Evolutionary conservation across 2,888 invertebrate species (phyloP), one percentile per base, ranked within the genome.

Genomic region (Serrognathus titanus): DNA sequence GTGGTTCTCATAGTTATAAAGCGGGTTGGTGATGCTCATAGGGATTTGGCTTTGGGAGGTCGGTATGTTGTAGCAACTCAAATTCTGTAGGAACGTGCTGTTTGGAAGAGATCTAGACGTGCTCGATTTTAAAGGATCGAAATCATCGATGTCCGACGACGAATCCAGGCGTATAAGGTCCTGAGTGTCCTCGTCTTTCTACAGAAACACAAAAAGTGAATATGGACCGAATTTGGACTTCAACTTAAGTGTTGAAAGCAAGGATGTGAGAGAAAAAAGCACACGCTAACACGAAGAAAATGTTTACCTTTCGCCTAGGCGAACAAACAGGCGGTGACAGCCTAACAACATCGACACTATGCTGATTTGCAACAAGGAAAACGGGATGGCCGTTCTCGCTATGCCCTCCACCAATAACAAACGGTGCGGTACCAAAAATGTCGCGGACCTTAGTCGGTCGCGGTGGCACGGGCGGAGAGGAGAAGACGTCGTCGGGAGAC

Each of bases 111-210:
- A 59, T 63, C 66, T 60, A 70, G 57, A 51, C 9, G 63, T 57
- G n/a, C 58, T 76, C 6, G 81, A 78, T 59, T 80, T 80, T 13
- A 87, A 74, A 10, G 87, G 87, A 75, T 88, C 87, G 64, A 87
- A 87, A 68, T 87, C 87, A 64, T 87, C 86, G 47, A 83, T 71
- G 66, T 84, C 85, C 69, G 82, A 83, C 56, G 83, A 83, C 59
- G 85, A 85, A 74, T 87, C 86, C 69, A 88, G 77, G 64, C 84
- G 81, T 69, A 88, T 88, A 61, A 88, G 78, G 78, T 88, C 86
- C 70, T 82, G 81, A 60, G 71, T 71, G 45, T 79, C 78, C 60
- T 80, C 79, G 58, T 77, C 75, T 62, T 73, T 70, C 75, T 76
- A 61, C 54, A 67, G 20, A 49, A 12, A 49, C 38, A 20, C 16